Evolutionary conservation across 2,888 invertebrate genomes (phyloP).

Genomic region (Anoncus sp.): DNA sequence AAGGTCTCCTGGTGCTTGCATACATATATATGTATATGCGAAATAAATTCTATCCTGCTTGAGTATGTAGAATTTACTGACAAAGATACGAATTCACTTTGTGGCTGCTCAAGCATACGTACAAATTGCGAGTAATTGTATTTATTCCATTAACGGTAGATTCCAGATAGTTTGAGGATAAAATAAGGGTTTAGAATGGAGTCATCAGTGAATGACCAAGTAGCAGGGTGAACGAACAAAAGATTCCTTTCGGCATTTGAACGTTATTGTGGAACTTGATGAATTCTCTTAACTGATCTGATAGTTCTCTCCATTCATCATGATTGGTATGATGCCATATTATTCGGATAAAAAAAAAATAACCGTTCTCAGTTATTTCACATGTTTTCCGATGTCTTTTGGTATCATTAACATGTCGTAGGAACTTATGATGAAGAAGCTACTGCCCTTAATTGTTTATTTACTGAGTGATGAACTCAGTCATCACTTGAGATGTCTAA

Average conservation of each 20-base stretch:
- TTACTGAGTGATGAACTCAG: no score
- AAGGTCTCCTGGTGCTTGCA: neutral
- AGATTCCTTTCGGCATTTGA: neutral
- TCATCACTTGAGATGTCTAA: no score
- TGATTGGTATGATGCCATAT: neutral
- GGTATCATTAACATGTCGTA: no score
- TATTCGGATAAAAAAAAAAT: no score
- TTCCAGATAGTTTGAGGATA: neutral
- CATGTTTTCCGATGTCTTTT: no score
- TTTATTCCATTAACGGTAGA: neutral
- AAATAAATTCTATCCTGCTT: slow-evolving; percentile 16
- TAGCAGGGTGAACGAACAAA: neutral
- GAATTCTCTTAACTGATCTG: no score
- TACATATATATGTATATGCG: neutral
- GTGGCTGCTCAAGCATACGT: neutral
- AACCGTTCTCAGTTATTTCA: no score
- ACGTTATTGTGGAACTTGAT: neutral
- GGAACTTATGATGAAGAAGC: no score
- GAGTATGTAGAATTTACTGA: neutral
- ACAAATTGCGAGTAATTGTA: slow-evolving; percentile 36
- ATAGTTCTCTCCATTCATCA: neutral
- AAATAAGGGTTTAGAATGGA: slow-evolving; percentile 3
- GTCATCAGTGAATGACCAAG: neutral
- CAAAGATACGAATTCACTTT: slow-evolving; percentile 26
- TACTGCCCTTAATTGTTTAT: no score